Percentiles rank a stretch among this genome's conserved stretches.
Conservation (phyloP, 2,113 vertebrate species). For the Odontesthes bonariensis region DNA sequence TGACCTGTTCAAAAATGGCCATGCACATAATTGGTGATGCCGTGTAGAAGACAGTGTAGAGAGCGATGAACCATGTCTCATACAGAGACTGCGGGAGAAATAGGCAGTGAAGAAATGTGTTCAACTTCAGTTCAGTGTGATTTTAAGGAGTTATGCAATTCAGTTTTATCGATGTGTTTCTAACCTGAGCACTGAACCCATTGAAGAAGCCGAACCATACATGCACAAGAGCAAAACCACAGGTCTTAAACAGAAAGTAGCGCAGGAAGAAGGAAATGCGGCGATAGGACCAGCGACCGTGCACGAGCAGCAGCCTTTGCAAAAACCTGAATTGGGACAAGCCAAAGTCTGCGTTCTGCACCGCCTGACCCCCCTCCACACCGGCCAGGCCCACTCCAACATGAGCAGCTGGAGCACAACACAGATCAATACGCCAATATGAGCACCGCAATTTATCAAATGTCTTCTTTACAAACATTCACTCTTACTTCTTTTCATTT, state of each 20-base stretch:
- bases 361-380: constrained; percentile 90
- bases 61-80: constrained; percentile 91
- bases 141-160: neutral
- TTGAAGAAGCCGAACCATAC: constrained; percentile 92
- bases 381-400: constrained; percentile 91
- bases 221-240: constrained; percentile 86
- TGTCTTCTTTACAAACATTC: neutral
- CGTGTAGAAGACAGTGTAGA: constrained; percentile 90
- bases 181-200: constrained; percentile 89
- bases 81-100: constrained; percentile 84
- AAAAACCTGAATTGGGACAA: constrained; percentile 91
- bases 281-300: constrained; percentile 92
- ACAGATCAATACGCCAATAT: neutral
- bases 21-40: constrained; percentile 82
- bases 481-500: neutral
- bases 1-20: constrained; percentile 93
- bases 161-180: constrained; percentile 3
- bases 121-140: neutral
- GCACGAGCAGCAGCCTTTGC: constrained; percentile 88
- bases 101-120: neutral
- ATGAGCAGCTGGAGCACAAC: constrained; percentile 82
- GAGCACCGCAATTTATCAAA: neutral
- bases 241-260: constrained; percentile 93
- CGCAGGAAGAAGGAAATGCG: constrained; percentile 89
- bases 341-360: constrained; percentile 91